Conservation (phyloP, 2,888 invertebrate species). For the Melieria picta region DNA sequence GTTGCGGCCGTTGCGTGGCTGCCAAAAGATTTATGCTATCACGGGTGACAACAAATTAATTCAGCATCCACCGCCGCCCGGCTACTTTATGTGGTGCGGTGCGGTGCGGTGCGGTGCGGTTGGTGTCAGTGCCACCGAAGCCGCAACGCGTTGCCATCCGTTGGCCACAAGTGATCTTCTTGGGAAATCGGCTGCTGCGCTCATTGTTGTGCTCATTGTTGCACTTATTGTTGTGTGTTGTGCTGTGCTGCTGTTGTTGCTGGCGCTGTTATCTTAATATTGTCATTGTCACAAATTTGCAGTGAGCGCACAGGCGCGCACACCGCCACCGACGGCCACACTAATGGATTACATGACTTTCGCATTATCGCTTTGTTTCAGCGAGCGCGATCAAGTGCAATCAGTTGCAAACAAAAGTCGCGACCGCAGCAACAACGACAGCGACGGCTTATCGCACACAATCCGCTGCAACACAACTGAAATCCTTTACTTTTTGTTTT, state of each 20-base stretch:
- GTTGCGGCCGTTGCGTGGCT: conserved; percentile 5
- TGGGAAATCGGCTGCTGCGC: background rate
- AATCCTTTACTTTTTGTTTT: conserved; percentile 17
- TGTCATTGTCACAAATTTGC: conserved; percentile 67
- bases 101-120: background rate
- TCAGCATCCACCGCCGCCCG: conserved; percentile 47
- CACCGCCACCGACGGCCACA: conserved; percentile 45
- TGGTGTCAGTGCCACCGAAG: conserved; percentile 6
- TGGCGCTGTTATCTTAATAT: conserved; percentile 64
- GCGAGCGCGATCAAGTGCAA: conserved; percentile 47
- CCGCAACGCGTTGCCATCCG: background rate
- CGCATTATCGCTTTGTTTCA: conserved; percentile 67
- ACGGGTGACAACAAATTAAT: conserved; percentile 65
- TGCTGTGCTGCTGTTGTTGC: conserved; percentile 19
- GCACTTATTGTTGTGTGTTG: background rate
- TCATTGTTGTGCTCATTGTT: too few species aligned
- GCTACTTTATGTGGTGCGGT: too few species aligned
- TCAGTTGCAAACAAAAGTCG: conserved; percentile 19
- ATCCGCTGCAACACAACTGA: background rate
- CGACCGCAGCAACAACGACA: conserved; percentile 11
- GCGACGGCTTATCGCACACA: conserved; percentile 18
- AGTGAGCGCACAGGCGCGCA: conserved; percentile 51
- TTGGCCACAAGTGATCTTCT: background rate
- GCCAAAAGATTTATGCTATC: conserved; percentile 53
- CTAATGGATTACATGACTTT: conserved; percentile 68